Base-by-base conservation (phyloP, 2,797 vertebrate genomes). In the Chloroceryle inda region DNA sequence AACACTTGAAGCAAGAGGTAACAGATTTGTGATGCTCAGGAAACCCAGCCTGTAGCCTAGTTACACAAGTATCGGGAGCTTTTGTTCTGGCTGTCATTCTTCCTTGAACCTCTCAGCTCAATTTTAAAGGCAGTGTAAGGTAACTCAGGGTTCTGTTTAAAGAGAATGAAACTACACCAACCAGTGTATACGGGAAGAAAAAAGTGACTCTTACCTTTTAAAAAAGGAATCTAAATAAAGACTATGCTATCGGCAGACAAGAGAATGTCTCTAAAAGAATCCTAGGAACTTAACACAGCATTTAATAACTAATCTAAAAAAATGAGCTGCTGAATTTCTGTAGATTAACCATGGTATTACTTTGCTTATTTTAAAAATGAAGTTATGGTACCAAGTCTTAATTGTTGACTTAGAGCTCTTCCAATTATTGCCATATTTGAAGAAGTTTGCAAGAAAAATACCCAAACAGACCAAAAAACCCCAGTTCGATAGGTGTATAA, bases 301-400 rank as follows among this genome's bases (percentile, higher is more conserved):
- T 42, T 52, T 31, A 84, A 19, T 21, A 68, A 61, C 2, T 19
- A 21, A 13, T 24, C 7, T 22, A 58, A 80, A 72, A 66, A 64
- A 8, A 0, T 2, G 5, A 56, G 24, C 26, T 63, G 63, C 4
- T 63, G 5, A 19, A 33, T 44, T 76, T n/a, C 49, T 37, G 12
- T 29, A 31, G 2, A 37, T 84, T 72, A 71, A 61, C 11, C 31
- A 37, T 1, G 37, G 13, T 44, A 67, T 22, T 69, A 47, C 35
- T 35, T 35, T 35, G 35, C 35, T 35, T 35, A 35, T 35, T 35
- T 35, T 35, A 35, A 35, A 35, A 35, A 35, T 35, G 35, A 35
- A 35, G 35, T 35, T 35, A 35, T 35, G 35, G 35, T 35, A 35
- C 35, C 35, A 35, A 35, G 38, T 37, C 33, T 62, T 63, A 16